A percentile compares a stretch with the other conserved stretches of the same genome.
Conservation (phyloP, 2,888 invertebrate species). For the Diaphora mendica region DNA sequence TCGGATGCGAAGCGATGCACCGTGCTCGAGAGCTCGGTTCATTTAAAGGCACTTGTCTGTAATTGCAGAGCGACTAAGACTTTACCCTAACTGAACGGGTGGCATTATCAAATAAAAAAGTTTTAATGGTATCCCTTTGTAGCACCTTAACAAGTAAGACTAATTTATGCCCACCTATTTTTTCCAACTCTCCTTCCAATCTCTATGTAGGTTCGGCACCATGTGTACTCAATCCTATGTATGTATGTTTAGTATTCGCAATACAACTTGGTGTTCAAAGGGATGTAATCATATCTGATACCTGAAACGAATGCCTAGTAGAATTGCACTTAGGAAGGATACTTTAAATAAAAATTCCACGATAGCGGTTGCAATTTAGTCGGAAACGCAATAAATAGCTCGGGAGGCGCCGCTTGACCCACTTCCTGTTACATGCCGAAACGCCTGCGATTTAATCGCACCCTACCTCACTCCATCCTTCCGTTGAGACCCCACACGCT, state of each 20-base stretch:
- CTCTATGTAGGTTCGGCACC: neutral
- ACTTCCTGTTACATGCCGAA: slow-evolving; percentile 85
- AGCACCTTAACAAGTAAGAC: slow-evolving; percentile 53
- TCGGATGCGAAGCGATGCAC: slow-evolving; percentile 80
- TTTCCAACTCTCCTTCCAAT: slow-evolving; percentile 29
- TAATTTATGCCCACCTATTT: slow-evolving; percentile 54
- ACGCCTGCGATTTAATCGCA: slow-evolving; percentile 84
- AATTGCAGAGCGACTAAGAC: slow-evolving; percentile 85
- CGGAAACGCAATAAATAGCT: slow-evolving; percentile 84
- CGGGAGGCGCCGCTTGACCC: slow-evolving; percentile 83
- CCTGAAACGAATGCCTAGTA: slow-evolving; percentile 25
- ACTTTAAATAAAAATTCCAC: slow-evolving; percentile 57
- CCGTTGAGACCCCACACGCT: slow-evolving; percentile 79
- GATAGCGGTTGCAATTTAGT: slow-evolving; percentile 78
- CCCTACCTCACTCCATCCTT: slow-evolving; percentile 78
- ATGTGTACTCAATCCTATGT: neutral
- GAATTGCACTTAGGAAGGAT: slow-evolving; percentile 43
- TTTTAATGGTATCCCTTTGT: slow-evolving; percentile 81
- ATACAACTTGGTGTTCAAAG: neutral
- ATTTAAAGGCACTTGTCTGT: slow-evolving; percentile 86
- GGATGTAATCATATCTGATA: slow-evolving; percentile 22
- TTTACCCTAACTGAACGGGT: slow-evolving; percentile 73
- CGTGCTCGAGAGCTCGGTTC: slow-evolving; percentile 86
- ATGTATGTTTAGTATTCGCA: neutral
- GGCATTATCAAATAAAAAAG: slow-evolving; percentile 80